Percentiles rank a stretch among this genome's conserved stretches.
phyloP scores from a whole-genome alignment of 2,797 vertebrate genomes.

The Coreius guichenoti region DNA sequence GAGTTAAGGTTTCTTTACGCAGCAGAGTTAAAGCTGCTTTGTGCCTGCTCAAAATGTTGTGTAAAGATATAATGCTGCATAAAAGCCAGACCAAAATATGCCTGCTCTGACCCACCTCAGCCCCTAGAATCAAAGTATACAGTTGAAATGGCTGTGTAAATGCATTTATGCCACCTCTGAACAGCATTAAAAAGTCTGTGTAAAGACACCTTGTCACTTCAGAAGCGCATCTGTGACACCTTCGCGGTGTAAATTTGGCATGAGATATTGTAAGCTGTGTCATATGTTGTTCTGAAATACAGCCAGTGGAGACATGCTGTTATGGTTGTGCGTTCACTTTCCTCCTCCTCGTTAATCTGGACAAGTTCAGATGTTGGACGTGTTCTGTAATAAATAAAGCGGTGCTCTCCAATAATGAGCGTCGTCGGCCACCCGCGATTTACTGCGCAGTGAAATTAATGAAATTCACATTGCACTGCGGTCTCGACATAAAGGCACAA shows the following conservation, averaged over 20 bases:
- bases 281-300: not conserved
- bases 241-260: not conserved
- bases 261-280: not conserved
- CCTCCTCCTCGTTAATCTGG: constrained; percentile 53
- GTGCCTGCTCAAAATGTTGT: not conserved
- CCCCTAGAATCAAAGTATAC: not conserved
- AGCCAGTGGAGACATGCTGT: not conserved
- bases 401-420: constrained; percentile 70
- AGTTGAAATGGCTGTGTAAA: not conserved
- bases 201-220: not conserved
- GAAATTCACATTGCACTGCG: constrained; percentile 77
- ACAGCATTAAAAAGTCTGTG: not conserved
- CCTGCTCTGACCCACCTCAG: not conserved
- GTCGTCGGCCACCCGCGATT: constrained; percentile 79
- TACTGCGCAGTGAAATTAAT: constrained; percentile 79
- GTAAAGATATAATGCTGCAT: not conserved
- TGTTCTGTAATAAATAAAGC: constrained; percentile 73
- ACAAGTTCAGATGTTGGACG: constrained; percentile 67
- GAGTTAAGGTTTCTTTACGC: not conserved
- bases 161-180: not conserved
- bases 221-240: not conserved
- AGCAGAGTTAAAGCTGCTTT: not conserved
- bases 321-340: constrained; percentile 41
- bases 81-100: not conserved
- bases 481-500: constrained; percentile 63